Evolutionary conservation across 2,113 vertebrate species (phyloP).

Genomic region (Mellivora capensis): DNA sequence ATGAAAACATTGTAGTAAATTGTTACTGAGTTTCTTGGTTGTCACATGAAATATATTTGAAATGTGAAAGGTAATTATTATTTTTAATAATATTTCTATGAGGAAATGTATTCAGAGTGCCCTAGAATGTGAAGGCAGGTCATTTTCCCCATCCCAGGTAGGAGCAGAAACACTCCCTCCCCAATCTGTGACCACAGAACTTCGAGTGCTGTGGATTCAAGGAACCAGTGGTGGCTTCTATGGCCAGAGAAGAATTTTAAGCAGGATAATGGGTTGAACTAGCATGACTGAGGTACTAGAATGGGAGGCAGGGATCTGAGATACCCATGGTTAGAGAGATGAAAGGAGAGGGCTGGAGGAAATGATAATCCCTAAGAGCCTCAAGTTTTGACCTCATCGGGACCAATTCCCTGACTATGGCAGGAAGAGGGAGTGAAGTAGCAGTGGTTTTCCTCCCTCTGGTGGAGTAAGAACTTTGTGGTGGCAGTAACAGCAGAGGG

Average conservation of each 20-base stretch:
- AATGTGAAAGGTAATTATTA: constrained; percentile 6
- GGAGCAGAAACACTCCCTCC: background rate
- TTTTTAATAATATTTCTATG: constrained; percentile 15
- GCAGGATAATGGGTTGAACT: background rate
- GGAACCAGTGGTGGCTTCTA: background rate
- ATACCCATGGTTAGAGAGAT: background rate
- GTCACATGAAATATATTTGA: background rate
- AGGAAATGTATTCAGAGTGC: background rate
- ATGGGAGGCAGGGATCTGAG: background rate
- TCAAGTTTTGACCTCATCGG: background rate
- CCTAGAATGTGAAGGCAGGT: background rate
- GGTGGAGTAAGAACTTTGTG: background rate
- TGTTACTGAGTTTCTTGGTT: background rate
- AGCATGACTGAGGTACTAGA: background rate
- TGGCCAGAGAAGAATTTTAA: background rate
- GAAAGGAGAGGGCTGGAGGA: background rate
- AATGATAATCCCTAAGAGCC: background rate
- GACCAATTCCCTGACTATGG: background rate
- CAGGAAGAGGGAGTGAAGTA: background rate
- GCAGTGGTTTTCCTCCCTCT: background rate
- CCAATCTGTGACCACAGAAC: background rate
- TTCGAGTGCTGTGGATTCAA: background rate
- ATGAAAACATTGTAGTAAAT: background rate
- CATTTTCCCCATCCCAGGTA: background rate
- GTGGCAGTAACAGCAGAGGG: background rate